Base-by-base conservation (phyloP, 2,113 vertebrate genomes). In the Onychorhynchus coronatus region DNA sequence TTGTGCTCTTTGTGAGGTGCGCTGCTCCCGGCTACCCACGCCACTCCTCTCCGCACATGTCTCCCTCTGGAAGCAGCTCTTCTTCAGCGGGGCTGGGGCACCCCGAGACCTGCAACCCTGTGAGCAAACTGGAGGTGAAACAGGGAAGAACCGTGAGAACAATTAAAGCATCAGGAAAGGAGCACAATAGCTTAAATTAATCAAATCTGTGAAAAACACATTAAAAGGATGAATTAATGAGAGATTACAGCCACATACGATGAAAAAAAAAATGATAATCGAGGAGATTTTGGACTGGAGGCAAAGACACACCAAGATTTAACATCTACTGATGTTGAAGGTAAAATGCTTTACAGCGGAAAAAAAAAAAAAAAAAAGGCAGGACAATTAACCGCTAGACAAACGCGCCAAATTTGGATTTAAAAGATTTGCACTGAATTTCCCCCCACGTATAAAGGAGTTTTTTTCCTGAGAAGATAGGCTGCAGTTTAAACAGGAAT, bases 401-500 rank as follows among this genome's bases (percentile, higher is more conserved):
- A 85, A 87, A 67, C 16, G 53, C 10, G 47, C 21, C 30, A 73
- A 76, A 92, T 33, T 39, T 67, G 30, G 21, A 66, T 86, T 66
- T 85, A 82, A 90, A 88, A 81, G 42, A 80, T 88, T 71, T 71
- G 33, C 49, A 59, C 14, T 67, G 42, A 62, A 83, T 82, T 79
- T 71, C 6, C 6, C 20, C 11, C 15, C 10, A 14, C 28, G 75
- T 89, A 61, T 65, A 52, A 11, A 42, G 8, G 41, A 23, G 11
- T 8, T 42, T 58, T 61, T 76, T 61, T 3, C 11, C n/a, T 22
- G 21, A 73, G 49, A 73, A 79, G 31, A 85, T 25, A 79, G 37
- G 25, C 63, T 88, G 16, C 13, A 66, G 53, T 49, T 96, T 88
- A 92, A 94, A 28, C 11, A 88, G 56, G 52, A 96, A 93, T 93